phyloP scores from a whole-genome alignment of 2,797 vertebrate species.

The Pseudomugil gertrudae region DNA sequence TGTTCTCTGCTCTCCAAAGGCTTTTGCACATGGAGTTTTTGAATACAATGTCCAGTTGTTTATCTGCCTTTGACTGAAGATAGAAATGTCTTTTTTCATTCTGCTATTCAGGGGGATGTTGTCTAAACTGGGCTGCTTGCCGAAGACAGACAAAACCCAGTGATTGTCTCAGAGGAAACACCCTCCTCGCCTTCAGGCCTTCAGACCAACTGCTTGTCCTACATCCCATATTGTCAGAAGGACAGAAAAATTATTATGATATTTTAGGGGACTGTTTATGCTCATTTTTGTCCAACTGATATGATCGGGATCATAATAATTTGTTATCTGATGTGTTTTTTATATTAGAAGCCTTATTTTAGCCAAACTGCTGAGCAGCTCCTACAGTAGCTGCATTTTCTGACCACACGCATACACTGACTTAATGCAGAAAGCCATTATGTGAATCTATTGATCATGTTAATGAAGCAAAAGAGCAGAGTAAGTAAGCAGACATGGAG shows the following conservation, averaged over 20 bases:
- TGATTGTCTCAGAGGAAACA: conserved; percentile 43
- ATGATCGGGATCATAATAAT: conserved; percentile 4
- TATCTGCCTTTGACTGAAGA: conserved; percentile 47
- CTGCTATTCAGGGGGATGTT: conserved; percentile 44
- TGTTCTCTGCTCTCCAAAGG: conserved; percentile 27
- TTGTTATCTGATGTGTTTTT: background rate
- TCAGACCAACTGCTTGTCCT: conserved; percentile 20
- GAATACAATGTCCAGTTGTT: conserved; percentile 44
- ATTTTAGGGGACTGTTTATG: conserved; percentile 20
- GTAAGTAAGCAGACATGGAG: conserved; percentile 50
- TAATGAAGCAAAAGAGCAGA: conserved; percentile 66
- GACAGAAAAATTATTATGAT: conserved; percentile 15
- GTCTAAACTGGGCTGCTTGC: conserved; percentile 42
- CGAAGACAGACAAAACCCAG: conserved; percentile 54
- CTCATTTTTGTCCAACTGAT: conserved; percentile 16
- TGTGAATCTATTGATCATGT: conserved; percentile 69
- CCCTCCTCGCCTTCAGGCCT: conserved; percentile 17
- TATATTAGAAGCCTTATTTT: background rate
- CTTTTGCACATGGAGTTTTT: conserved; percentile 18
- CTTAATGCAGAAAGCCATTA: conserved; percentile 50
- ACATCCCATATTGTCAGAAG: conserved; percentile 22
- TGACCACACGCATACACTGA: conserved; percentile 25
- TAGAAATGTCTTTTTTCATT: conserved; percentile 35
- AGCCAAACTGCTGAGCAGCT: conserved; percentile 1
- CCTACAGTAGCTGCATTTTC: conserved; percentile 11